Conservation (phyloP, 2,113 vertebrate genomes). For the Hepsetus odoe region DNA sequence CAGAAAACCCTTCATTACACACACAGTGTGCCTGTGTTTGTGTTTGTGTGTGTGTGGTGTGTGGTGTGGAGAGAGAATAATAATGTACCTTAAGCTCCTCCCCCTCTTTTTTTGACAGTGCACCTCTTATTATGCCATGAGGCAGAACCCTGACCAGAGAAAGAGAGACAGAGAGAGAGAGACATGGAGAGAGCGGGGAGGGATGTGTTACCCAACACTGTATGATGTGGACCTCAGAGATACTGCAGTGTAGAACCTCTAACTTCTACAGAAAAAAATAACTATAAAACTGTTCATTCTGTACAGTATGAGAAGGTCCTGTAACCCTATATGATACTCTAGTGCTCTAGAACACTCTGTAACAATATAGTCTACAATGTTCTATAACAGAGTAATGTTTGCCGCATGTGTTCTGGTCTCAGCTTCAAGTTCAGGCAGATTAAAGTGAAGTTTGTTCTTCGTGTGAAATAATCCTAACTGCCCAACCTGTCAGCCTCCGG, state of each 20-base stretch:
- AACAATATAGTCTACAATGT: no score
- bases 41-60: background rate
- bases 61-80: background rate
- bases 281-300: no score
- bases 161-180: background rate
- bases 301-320: no score
- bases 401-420: no score
- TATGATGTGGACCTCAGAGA: background rate
- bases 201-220: background rate
- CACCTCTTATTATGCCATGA: background rate
- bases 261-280: background rate
- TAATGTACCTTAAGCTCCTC: background rate
- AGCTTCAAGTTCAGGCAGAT: no score
- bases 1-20: background rate
- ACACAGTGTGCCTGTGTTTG: background rate
- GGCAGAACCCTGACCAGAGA: background rate
- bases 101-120: background rate
- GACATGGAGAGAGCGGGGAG: background rate
- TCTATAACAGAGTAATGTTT: no score
- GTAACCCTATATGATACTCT: no score
- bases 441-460: no score
- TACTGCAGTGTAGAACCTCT: conserved; percentile 5
- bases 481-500: no score
- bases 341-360: no score
- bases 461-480: no score